These are phyloP conservation scores for Platorchestia sp. DNA, from an alignment of 1,140 invertebrate species.

Conservation along the genomic window DNA sequence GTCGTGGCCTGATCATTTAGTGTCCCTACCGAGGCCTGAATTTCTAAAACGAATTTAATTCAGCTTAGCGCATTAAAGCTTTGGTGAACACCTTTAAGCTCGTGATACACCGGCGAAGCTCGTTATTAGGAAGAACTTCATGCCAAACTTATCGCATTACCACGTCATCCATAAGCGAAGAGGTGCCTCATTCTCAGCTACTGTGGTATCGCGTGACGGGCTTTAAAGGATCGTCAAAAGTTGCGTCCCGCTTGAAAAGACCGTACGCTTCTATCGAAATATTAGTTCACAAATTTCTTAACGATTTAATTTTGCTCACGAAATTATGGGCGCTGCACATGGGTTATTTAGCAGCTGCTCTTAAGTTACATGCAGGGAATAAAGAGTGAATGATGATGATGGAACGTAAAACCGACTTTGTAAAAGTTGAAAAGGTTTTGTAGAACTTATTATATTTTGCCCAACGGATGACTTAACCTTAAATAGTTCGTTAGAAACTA, in stretches of 20 bases:
- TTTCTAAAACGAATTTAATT: background rate
- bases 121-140: background rate
- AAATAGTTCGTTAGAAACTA: too few relatives aligned
- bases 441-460: too few relatives aligned
- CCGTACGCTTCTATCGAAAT: background rate
- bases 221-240: background rate
- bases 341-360: background rate
- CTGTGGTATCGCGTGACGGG: background rate
- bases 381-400: too few relatives aligned
- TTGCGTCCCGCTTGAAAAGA: background rate
- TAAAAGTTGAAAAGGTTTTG: too few relatives aligned
- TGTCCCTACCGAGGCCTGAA: background rate
- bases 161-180: background rate
- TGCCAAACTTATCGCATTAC: background rate
- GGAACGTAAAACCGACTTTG: too few relatives aligned
- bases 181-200: slow-evolving; percentile 6
- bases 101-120: background rate
- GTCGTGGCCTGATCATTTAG: background rate
- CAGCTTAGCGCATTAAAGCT: background rate
- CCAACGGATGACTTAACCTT: too few relatives aligned
- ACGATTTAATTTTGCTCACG: background rate
- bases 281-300: background rate
- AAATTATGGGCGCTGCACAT: background rate
- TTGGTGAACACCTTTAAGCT: background rate
- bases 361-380: background rate